Percentiles rank a stretch among this genome's conserved stretches.
Evolutionary conservation across 1,140 invertebrate genomes (phyloP).

Genomic region (Phenacoccus solenopsis): DNA sequence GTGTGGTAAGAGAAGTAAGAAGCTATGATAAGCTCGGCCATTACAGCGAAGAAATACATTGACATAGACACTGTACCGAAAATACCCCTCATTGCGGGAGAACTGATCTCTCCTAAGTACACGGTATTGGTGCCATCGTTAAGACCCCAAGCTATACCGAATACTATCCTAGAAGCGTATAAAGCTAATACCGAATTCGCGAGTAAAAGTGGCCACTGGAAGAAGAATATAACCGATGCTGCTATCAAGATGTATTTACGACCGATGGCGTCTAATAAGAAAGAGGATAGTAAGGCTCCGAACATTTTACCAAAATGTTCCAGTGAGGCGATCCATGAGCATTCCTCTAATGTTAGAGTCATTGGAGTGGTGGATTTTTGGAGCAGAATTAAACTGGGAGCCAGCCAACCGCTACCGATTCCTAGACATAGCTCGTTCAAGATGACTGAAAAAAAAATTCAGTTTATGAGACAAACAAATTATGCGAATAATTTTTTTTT

Average conservation of each 20-base stretch:
- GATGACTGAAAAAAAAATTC: constrained; percentile 25
- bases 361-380: background rate
- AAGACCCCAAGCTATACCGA: constrained; percentile 55
- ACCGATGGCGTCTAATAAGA: background rate
- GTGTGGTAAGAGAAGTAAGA: constrained; percentile 51
- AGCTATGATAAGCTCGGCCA: constrained; percentile 61
- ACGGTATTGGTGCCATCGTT: constrained; percentile 62
- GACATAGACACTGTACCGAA: constrained; percentile 65
- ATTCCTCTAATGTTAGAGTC: background rate
- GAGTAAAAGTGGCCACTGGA: background rate
- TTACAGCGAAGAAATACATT: constrained; percentile 60
- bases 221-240: background rate
- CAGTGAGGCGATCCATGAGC: background rate
- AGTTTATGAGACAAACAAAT: too few relatives aligned
- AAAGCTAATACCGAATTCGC: background rate
- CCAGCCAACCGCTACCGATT: background rate
- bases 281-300: background rate
- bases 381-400: background rate
- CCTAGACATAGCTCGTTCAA: background rate
- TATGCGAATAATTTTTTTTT: too few relatives aligned
- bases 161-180: background rate
- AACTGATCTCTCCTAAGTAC: constrained; percentile 68
- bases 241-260: background rate
- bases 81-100: constrained; percentile 24
- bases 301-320: background rate